These are phyloP conservation scores for Cyprinodon variegatus DNA, from an alignment of 2,113 vertebrate species.

Conservation along the genomic window DNA sequence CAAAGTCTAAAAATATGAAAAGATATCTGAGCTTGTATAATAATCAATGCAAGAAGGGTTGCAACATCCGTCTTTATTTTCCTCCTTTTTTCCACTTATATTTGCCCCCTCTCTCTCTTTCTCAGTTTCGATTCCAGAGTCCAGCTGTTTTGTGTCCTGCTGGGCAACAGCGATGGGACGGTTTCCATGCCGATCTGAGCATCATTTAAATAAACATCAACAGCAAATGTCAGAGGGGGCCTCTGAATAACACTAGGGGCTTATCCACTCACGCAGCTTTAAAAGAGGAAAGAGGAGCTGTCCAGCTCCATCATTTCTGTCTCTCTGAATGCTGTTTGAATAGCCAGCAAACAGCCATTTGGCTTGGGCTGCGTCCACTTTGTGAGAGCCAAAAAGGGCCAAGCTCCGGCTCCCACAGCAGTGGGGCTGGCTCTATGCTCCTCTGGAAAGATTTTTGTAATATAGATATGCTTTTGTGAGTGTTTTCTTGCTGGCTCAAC, in stretches of 20 bases:
- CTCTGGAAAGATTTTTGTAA: slow-evolving; percentile 22
- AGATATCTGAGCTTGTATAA: too few species aligned
- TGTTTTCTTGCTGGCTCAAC: not conserved
- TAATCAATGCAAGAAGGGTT: not conserved
- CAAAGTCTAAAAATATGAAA: not conserved
- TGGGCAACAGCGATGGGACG: slow-evolving; percentile 50
- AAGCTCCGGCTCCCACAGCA: slow-evolving; percentile 33
- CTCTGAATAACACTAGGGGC: slow-evolving; percentile 70
- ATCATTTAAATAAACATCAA: slow-evolving; percentile 73
- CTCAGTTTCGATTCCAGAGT: slow-evolving; percentile 52
- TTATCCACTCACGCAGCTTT: slow-evolving; percentile 69
- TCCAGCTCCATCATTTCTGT: slow-evolving; percentile 47
- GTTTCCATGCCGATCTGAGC: slow-evolving; percentile 67
- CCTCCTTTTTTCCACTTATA: slow-evolving; percentile 35
- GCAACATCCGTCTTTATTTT: slow-evolving; percentile 3
- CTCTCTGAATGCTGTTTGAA: slow-evolving; percentile 60
- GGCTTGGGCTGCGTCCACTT: slow-evolving; percentile 39
- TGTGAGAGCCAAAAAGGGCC: slow-evolving; percentile 42
- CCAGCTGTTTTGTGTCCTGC: slow-evolving; percentile 66
- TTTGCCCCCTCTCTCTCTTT: slow-evolving; percentile 13
- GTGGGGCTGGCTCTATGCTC: slow-evolving; percentile 15
- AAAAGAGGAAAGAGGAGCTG: slow-evolving; percentile 41
- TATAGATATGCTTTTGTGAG: slow-evolving; percentile 15
- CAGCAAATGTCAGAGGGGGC: slow-evolving; percentile 63
- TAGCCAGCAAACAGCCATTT: slow-evolving; percentile 61